A percentile compares a stretch with the other conserved stretches of the same genome.
Conservation (phyloP, 1,140 invertebrate species). For the Leptinotarsa defecta region DNA sequence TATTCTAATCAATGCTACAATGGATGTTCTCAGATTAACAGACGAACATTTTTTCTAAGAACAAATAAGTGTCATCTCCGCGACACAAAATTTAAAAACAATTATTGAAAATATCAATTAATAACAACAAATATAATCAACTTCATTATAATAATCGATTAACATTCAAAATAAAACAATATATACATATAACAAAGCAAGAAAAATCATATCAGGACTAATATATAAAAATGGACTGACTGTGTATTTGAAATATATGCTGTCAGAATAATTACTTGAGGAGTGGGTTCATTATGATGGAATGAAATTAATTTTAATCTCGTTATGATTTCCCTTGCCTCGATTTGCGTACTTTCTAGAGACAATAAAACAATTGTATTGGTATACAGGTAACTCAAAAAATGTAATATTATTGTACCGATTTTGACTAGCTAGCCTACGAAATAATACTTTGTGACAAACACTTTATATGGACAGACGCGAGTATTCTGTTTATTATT, state of each 20-base stretch:
- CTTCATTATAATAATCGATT: constrained; percentile 7
- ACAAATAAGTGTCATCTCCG: too few species aligned
- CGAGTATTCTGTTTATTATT: neutral
- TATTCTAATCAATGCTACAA: too few species aligned
- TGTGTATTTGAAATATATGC: too few species aligned
- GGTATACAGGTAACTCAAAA: constrained; percentile 21
- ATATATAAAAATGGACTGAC: too few species aligned
- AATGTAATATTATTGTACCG: constrained; percentile 23
- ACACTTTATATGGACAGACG: constrained; percentile 1
- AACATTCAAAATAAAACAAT: constrained; percentile 16
- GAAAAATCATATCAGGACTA: too few species aligned
- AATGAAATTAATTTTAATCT: too few species aligned
- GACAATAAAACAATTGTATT: constrained; percentile 1
- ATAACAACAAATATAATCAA: constrained; percentile 18
- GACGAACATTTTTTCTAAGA: too few species aligned
- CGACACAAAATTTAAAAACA: too few species aligned
- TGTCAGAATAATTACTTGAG: neutral
- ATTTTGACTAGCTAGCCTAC: constrained; percentile 20
- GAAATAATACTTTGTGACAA: constrained; percentile 8
- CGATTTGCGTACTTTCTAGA: neutral
- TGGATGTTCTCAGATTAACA: too few species aligned
- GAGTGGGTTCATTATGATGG: neutral
- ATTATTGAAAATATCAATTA: neutral
- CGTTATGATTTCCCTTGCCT: too few species aligned
- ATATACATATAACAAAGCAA: neutral